These are phyloP conservation scores for Cydia amplana DNA, from an alignment of 1,140 invertebrate species.

Conservation along the genomic window DNA sequence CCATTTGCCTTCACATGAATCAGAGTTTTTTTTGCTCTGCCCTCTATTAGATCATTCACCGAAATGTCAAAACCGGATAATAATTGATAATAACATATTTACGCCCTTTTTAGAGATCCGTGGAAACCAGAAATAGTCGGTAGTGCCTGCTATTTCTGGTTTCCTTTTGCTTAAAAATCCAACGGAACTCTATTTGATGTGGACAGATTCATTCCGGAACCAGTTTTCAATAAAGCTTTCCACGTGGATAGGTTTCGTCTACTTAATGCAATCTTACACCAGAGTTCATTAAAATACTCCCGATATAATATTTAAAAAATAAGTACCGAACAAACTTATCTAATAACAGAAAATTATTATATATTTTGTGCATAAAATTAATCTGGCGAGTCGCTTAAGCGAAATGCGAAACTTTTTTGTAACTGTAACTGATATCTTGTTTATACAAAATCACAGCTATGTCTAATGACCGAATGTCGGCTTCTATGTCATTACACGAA, in stretches of 20 bases:
- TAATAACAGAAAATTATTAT: background rate
- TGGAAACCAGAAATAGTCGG: background rate
- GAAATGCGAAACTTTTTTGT: conserved; percentile 28
- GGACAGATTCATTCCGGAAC: background rate
- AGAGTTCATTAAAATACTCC: background rate
- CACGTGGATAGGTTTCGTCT: background rate
- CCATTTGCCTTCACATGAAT: conserved; percentile 7
- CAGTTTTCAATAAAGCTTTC: background rate
- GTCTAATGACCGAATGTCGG: conserved; percentile 37
- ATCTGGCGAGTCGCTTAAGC: background rate
- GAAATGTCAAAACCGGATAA: conserved; percentile 20
- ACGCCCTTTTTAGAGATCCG: conserved; percentile 13
- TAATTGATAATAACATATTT: conserved; percentile 16
- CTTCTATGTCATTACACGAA: conserved; percentile 55
- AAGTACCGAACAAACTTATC: background rate
- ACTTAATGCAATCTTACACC: background rate
- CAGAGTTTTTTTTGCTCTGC: conserved; percentile 18
- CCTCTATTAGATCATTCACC: conserved; percentile 30
- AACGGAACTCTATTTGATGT: background rate
- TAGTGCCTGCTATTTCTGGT: no score
- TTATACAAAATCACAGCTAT: conserved; percentile 9
- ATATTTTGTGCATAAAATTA: conserved; percentile 1
- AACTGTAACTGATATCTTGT: conserved; percentile 15
- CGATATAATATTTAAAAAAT: background rate
- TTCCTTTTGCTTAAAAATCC: no score